Evolutionary conservation across 2,113 vertebrate genomes (phyloP).

Genomic region (Tricholaema leucomelas): DNA sequence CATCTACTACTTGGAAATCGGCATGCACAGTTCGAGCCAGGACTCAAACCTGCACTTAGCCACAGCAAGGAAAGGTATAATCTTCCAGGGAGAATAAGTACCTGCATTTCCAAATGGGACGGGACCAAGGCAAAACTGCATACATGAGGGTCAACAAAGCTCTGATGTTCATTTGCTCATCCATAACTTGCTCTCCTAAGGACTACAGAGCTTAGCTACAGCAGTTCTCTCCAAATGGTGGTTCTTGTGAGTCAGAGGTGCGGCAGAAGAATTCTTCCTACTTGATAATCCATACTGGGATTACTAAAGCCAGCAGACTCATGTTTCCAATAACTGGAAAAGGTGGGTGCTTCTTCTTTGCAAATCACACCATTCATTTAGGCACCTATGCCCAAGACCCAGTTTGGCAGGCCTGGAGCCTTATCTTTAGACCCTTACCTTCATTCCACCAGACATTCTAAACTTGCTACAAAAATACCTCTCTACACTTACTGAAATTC

Average conservation of each 20-base stretch:
- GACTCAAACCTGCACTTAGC: not conserved
- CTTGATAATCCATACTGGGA: not conserved
- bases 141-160: not conserved
- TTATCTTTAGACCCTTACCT: not conserved
- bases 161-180: not conserved
- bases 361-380: not conserved
- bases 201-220: not conserved
- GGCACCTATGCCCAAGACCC: not conserved
- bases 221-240: not conserved
- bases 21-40: accelerated
- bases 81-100: not conserved
- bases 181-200: not conserved
- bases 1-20: not conserved
- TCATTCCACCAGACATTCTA: not conserved
- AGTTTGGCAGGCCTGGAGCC: not conserved
- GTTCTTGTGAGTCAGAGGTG: not conserved
- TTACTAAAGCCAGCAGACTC: not conserved
- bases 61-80: not conserved
- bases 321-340: not conserved
- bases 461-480: not conserved
- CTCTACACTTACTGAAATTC: not conserved
- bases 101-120: not conserved
- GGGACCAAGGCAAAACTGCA: not conserved
- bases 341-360: not conserved
- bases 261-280: not conserved